phyloP scores from a whole-genome alignment of 2,888 invertebrate genomes.

The Stegana nigrithorax region DNA sequence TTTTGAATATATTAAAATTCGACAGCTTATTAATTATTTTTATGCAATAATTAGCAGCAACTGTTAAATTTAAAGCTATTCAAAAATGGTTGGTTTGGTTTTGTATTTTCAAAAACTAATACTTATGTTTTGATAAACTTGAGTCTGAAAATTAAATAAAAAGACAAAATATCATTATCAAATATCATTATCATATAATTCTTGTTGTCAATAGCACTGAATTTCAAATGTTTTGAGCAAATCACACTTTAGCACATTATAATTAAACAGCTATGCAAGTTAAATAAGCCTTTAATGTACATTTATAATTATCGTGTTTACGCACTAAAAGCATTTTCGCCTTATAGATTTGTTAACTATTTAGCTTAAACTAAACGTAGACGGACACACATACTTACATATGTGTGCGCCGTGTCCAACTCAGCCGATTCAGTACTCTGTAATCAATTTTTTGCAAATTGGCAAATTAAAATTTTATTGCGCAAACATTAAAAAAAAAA shows the following conservation, averaged over 20 bases:
- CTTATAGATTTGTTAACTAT: slow-evolving; percentile 8
- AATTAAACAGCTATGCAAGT: too few relatives aligned
- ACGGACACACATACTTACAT: not conserved
- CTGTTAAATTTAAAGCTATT: slow-evolving; percentile 36
- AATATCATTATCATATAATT: not conserved
- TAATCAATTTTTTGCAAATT: too few relatives aligned
- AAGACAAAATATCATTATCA: not conserved
- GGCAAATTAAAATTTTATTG: too few relatives aligned
- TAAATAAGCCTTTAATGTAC: not conserved
- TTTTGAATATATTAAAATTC: slow-evolving; percentile 47
- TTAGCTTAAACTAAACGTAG: too few relatives aligned
- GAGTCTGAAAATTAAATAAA: not conserved
- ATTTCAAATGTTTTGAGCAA: too few relatives aligned
- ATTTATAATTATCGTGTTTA: not conserved
- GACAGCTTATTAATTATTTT: too few relatives aligned
- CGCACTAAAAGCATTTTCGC: slow-evolving; percentile 7
- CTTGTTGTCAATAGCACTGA: not conserved
- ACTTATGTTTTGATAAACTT: too few relatives aligned
- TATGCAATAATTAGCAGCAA: too few relatives aligned
- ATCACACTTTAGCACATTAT: too few relatives aligned
- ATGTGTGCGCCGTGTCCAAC: too few relatives aligned
- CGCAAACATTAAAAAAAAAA: too few relatives aligned
- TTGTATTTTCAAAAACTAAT: slow-evolving; percentile 50
- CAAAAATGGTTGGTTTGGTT: slow-evolving; percentile 59
- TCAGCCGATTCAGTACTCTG: not conserved